Evolutionary conservation across 1,140 invertebrate genomes (phyloP), one percentile per base, ranked within the genome.

Genomic region (Neoseiulus cucumeris): DNA sequence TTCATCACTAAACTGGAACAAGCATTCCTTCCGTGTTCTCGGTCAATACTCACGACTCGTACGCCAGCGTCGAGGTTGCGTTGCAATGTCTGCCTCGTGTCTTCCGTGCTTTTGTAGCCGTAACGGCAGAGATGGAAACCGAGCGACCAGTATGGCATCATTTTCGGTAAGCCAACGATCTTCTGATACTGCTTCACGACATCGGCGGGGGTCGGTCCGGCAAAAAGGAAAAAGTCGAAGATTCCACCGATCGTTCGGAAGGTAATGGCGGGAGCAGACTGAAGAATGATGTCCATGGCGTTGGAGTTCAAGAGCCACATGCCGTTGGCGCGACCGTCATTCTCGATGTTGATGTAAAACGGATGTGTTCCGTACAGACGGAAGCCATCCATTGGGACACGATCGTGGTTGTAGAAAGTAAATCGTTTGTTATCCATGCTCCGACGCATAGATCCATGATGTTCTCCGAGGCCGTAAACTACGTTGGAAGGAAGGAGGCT

Each of bases 221-320:
- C 67, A 70, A 88, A 82, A 69, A 88, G 76, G 70, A 83, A 84
- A 22, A 90, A 82, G 74, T 87, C 82, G 9, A 89, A 78, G 14
- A 86, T 77, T 2, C 87, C 87, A 2, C 87, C 87, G 64, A 87
- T 83, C 0, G 83, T 76, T 67, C 86, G 75, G 71, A 84, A 89
- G 0, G 86, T 87, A 42, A 89, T 79, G 0, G 82, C 84, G 6
- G 86, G 86, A 1, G 81, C 80, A 17, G 86, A 85, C 72, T 87
- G 84, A 0, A 88, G 73, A 41, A 87, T 81, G 28, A 89, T 77
- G 72, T 90, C 85, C 84, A 89, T 87, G 64, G 85, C 85, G 76
- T 89, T 87, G 68, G 85, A 86, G 68, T 88, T 89, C 25, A 86
- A 75, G 20, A 89, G 79, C 39, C 87, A 78, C 4, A 87, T 82